Evolutionary conservation across 2,113 vertebrate genomes (phyloP), one percentile per base, ranked within the genome.

Genomic region (Paedocypris sp.): DNA sequence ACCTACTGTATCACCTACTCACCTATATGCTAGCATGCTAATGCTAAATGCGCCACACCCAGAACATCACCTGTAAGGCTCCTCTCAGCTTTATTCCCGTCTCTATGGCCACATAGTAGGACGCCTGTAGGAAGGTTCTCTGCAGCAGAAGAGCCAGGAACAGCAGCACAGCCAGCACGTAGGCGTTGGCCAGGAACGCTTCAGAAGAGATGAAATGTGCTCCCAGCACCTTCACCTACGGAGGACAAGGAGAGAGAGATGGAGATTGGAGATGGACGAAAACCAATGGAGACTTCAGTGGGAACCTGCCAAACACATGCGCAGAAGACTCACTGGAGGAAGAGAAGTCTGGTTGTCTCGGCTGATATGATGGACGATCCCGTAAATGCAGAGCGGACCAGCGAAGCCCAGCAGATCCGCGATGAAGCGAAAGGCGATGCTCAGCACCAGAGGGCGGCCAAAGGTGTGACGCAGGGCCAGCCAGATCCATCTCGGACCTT

Each of bases 21-120:
- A n/a, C n/a, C n/a, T n/a, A n/a, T n/a, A n/a, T n/a, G n/a, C n/a
- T n/a, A n/a, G n/a, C n/a, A n/a, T n/a, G n/a, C n/a, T n/a, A n/a
- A n/a, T n/a, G n/a, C n/a, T n/a, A n/a, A n/a, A n/a, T n/a, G n/a
- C n/a, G n/a, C n/a, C n/a, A n/a, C n/a, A n/a, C n/a, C n/a, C n/a
- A n/a, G n/a, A n/a, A n/a, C n/a, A n/a, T n/a, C 11, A 94, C 95
- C 92, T 99, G 93, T 75, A 99, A 92, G 50, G 93, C 94, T 0
- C 92, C 95, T 48, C 93, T 88, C 65, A 97, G 79, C 79, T 98
- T 98, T 77, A 99, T 99, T 72, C 95, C 94, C 0, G 93, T 99
- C 80, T 99, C 94, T 33, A 98, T 98, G 60, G 95, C 93, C 5
- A 97, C 92, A 10, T 97, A 99, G 69, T 98, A 98, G 1, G 95